Evolutionary conservation across 2,113 vertebrate genomes (phyloP).

Genomic region (Rhipidura dahli): DNA sequence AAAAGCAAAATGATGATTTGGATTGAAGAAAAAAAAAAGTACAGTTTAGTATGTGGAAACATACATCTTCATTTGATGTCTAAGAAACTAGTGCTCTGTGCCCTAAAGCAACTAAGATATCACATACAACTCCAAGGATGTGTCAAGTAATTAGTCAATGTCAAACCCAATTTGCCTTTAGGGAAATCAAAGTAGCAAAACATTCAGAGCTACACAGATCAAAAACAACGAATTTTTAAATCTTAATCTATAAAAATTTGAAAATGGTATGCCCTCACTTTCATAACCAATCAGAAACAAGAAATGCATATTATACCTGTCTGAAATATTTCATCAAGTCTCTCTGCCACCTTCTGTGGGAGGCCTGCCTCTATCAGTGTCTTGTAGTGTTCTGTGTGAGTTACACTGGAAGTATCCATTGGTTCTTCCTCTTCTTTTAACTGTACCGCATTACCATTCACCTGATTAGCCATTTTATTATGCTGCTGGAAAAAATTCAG

Average conservation of each 20-base stretch:
- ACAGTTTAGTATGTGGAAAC: conserved; percentile 72
- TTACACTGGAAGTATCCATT: conserved; percentile 90
- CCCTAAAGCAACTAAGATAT: conserved; percentile 72
- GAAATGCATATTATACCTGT: conserved; percentile 91
- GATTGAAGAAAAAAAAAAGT: conserved; percentile 58
- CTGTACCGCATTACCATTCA: conserved; percentile 94
- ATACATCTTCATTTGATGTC: conserved; percentile 67
- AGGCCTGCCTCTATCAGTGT: conserved; percentile 93
- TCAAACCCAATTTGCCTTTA: conserved; percentile 77
- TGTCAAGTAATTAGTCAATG: conserved; percentile 68
- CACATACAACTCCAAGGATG: conserved; percentile 73
- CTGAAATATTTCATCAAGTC: conserved; percentile 98
- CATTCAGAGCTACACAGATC: conserved; percentile 81
- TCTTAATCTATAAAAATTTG: conserved; percentile 78
- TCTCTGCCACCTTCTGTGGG: conserved; percentile 96
- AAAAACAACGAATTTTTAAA: conserved; percentile 75
- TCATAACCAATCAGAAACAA: conserved; percentile 85
- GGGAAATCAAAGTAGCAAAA: conserved; percentile 77
- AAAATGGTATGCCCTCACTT: conserved; percentile 82
- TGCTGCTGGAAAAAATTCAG: conserved; percentile 87
- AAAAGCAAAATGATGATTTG: conserved; percentile 75
- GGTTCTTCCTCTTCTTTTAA: conserved; percentile 95
- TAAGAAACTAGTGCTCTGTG: conserved; percentile 63
- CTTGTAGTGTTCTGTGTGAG: conserved; percentile 95
- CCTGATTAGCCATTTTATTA: conserved; percentile 97